Base-by-base conservation (phyloP, 64 coral and sea anemone genomes). In the Montipora cactus region DNA sequence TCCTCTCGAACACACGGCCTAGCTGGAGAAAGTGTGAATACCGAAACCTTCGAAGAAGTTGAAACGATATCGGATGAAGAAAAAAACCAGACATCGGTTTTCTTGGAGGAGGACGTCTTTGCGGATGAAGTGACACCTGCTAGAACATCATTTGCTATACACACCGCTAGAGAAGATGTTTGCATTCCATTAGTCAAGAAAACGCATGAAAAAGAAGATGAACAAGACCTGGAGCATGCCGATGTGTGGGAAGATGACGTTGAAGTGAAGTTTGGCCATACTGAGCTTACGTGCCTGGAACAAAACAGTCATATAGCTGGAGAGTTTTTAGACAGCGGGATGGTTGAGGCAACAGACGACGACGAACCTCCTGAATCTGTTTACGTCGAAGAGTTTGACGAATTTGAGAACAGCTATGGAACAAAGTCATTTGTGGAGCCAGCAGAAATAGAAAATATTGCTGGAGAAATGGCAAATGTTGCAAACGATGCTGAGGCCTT, bases 331-430 rank as follows among this genome's bases (percentile, higher is more conserved):
- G 45, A 67, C 58, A 21, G 4, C 13, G 45, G 20, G 16, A n/a
- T 72, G 16, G 1, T 67, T 25, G 81, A 70, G 45, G 46, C 71
- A 71, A 72, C 46, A 86, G 64, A 21, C 49, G 82, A 72, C 16
- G 46, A 86, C 11, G 82, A 86, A 10, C 71, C 82, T 8, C 82
- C 82, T 5, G 66, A 86, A 47, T 86, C 82, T 4, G 82, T 71
- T 72, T 86, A 71, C 46, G 64, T 62, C 7, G 82, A 86, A 50
- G 44, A 71, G 28, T 86, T 72, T 86, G 15, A 86, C 14, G 82
- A 86, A 21, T 86, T 86, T 49, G 82, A 86, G 64, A 4, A 45
- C 4, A 70, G 14, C 47, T 72, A 50, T 52, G 45, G 66, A 0
- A 72, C 46, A 22, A 18, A 21, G 47, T 8, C 2, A 86, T 21